Evolutionary conservation across 1,140 invertebrate species (phyloP).

Genomic region (Drosophila murphyi): DNA sequence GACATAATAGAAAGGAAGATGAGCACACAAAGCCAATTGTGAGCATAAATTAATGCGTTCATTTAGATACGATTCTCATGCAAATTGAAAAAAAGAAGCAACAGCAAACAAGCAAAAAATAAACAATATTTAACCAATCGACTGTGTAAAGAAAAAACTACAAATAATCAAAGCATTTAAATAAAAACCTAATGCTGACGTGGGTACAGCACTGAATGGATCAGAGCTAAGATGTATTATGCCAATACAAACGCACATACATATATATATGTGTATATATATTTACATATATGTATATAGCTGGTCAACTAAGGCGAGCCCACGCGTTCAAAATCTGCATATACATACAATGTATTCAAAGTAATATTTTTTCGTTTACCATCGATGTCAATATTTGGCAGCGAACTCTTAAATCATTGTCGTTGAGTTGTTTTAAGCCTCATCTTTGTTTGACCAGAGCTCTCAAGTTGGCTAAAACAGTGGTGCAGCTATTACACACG

Average conservation of each 20-base stretch:
- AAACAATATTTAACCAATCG: slow-evolving; percentile 49
- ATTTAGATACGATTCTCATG: slow-evolving; percentile 82
- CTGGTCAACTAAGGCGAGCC: slow-evolving; percentile 41
- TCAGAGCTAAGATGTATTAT: not conserved
- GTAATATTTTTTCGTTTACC: slow-evolving; percentile 55
- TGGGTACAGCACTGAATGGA: slow-evolving; percentile 2
- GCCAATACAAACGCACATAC: not conserved
- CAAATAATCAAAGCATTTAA: slow-evolving; percentile 35
- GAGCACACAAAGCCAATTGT: slow-evolving; percentile 67
- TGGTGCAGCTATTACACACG: slow-evolving; percentile 24
- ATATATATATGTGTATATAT: slow-evolving; percentile 8
- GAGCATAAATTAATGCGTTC: slow-evolving; percentile 76
- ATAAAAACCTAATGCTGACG: slow-evolving; percentile 18
- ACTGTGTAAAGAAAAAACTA: slow-evolving; percentile 50
- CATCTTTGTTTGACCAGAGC: slow-evolving; percentile 20
- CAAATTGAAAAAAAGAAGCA: slow-evolving; percentile 65
- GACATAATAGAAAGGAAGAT: slow-evolving; percentile 53
- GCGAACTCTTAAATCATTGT: slow-evolving; percentile 56
- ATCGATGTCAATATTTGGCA: slow-evolving; percentile 70
- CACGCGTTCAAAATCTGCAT: not conserved
- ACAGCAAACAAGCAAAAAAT: slow-evolving; percentile 44
- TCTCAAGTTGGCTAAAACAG: slow-evolving; percentile 5
- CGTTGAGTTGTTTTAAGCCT: slow-evolving; percentile 1
- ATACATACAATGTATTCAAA: slow-evolving; percentile 30
- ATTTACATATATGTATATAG: not conserved